phyloP scores from a whole-genome alignment of 2,797 vertebrate genomes.

The Sparidentex hasta region DNA sequence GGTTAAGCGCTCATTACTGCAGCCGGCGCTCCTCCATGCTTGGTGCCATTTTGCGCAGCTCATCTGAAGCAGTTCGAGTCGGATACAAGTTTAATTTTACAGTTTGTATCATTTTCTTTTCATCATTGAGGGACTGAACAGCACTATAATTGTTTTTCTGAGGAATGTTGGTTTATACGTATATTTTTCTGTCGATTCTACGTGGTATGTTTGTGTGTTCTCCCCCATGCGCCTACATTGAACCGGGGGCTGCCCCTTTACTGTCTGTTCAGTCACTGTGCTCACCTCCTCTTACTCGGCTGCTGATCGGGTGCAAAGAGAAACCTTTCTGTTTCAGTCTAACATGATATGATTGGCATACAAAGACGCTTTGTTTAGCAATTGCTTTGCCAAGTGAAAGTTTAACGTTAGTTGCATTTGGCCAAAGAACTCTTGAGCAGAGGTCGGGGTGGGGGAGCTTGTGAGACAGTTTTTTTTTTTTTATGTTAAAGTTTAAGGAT shows the following conservation, averaged over 20 bases:
- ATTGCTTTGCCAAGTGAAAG: background rate
- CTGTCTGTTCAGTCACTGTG: background rate
- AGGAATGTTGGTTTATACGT: constrained; percentile 67
- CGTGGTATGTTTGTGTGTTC: constrained; percentile 36
- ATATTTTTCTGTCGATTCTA: constrained; percentile 39
- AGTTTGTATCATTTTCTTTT: constrained; percentile 13
- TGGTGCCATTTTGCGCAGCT: constrained; percentile 43
- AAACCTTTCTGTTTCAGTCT: background rate
- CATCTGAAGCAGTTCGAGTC: constrained; percentile 26
- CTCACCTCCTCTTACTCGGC: constrained; percentile 21
- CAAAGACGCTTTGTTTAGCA: background rate
- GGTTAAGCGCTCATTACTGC: background rate
- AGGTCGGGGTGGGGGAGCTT: background rate
- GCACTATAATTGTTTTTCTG: constrained; percentile 55
- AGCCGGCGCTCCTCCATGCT: constrained; percentile 4
- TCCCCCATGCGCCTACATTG: constrained; percentile 42
- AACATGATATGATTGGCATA: background rate
- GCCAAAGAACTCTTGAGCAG: constrained; percentile 51
- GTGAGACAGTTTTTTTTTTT: constrained; percentile 20
- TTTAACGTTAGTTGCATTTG: constrained; percentile 29
- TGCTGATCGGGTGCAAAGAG: background rate
- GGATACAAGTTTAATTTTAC: constrained; percentile 30
- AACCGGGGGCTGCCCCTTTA: constrained; percentile 13
- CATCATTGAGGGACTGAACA: constrained; percentile 34
- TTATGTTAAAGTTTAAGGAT: constrained; percentile 5